phyloP scores from a whole-genome alignment of 1,140 invertebrate genomes.

The Cardiocondyla obscurior region DNA sequence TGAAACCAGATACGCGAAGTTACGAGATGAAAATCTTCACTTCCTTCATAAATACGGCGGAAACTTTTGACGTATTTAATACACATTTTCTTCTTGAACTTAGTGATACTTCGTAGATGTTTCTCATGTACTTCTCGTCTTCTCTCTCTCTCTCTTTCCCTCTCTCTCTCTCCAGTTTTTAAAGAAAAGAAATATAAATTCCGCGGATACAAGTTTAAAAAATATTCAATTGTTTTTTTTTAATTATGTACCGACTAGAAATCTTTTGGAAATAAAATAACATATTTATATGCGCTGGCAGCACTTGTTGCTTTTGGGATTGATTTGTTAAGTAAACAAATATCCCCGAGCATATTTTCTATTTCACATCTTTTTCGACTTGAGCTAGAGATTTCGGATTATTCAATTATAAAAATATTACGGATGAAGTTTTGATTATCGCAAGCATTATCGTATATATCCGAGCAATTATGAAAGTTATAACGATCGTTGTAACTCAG shows the following conservation, averaged over 20 bases:
- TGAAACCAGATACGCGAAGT: conserved; percentile 14
- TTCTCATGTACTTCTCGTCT: not conserved
- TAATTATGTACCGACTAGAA: not conserved
- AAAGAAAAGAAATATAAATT: not conserved
- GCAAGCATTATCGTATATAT: not conserved
- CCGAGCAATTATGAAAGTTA: conserved; percentile 20
- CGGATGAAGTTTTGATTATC: not conserved
- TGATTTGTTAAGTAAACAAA: not conserved
- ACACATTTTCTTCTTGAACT: not conserved
- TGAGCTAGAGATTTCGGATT: not conserved
- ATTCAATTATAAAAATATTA: not conserved
- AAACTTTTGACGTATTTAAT: conserved; percentile 35
- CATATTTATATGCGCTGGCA: not conserved
- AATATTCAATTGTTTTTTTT: not conserved
- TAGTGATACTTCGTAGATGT: not conserved
- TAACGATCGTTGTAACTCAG: conserved; percentile 15
- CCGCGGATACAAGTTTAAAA: not conserved
- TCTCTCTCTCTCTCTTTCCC: too few relatives aligned
- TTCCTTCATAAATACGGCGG: conserved; percentile 6
- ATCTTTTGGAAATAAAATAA: not conserved
- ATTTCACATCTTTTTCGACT: not conserved
- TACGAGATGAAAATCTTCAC: conserved; percentile 24
- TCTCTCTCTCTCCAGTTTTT: not conserved
- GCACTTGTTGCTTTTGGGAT: conserved; percentile 28
- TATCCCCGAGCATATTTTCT: not conserved